These are phyloP conservation scores for Aegotheles bennettii DNA, from an alignment of 2,113 vertebrate genomes.

Conservation along the genomic window DNA sequence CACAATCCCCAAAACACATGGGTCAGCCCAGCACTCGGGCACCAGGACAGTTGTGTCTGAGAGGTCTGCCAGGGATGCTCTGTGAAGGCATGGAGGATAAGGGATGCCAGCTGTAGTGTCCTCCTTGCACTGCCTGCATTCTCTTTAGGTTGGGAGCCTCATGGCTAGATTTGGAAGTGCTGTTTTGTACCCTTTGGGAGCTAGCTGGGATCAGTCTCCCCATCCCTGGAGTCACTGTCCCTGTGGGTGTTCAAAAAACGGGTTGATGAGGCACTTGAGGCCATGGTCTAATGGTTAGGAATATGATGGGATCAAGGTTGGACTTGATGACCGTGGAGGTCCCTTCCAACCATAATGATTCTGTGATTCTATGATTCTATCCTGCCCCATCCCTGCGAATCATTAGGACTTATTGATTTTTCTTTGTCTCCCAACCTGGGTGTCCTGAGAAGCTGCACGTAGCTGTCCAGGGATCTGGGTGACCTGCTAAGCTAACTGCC, in stretches of 20 bases:
- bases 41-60: not conserved
- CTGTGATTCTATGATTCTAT: too few species aligned
- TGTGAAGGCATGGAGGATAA: not conserved
- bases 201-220: not conserved
- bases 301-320: too few species aligned
- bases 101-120: not conserved
- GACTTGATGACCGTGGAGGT: too few species aligned
- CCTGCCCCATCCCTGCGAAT: not conserved
- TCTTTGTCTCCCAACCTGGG: not conserved
- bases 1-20: not conserved
- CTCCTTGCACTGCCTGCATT: fast-evolving
- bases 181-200: not conserved
- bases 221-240: too few species aligned
- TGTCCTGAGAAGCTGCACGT: not conserved
- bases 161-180: not conserved
- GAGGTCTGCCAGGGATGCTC: not conserved
- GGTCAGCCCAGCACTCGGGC: fast-evolving
- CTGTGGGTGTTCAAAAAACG: too few species aligned
- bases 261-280: too few species aligned
- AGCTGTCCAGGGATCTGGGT: not conserved
- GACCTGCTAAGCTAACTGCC: not conserved
- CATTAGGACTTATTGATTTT: not conserved
- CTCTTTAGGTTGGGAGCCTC: not conserved
- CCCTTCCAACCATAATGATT: too few species aligned
- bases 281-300: too few species aligned